Evolutionary conservation across 2,797 vertebrate species (phyloP), one percentile per base, ranked within the genome.

Genomic region (Sebastes melanostomus): DNA sequence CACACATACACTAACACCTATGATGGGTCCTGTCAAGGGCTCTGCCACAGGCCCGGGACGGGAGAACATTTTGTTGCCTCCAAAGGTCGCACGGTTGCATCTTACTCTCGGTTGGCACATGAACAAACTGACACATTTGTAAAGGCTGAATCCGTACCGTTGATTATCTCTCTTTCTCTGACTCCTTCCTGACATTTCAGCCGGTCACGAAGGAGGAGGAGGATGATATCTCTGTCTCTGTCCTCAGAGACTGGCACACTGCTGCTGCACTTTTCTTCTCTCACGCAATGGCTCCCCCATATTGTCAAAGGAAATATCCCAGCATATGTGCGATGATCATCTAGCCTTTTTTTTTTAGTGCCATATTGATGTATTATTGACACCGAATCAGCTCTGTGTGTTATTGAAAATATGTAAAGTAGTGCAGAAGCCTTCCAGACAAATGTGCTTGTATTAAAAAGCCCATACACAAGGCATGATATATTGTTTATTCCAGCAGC

Each of bases 181-280:
- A 92, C 91, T 92, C 89, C 85, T 83, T 84, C 62, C 77, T 95
- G 94, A 94, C 93, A 95, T 95, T 95, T 94, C 79, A 85, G 84
- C 82, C 42, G 70, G 87, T 88, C 87, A 89, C 52, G 55, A 82
- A 88, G 68, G 86, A 84, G 67, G 54, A 52, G 70, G 67, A 78
- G 80, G 83, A 82, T 66, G n/a, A 87, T 81, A 82, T 86, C 73
- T 68, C 60, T 81, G 74, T 86, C 62, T 87, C 54, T 29, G 50
- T 86, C 75, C 69, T 83, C 36, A 22, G 80, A 80, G 83, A 85
- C 75, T 38, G 54, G 8, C 82, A 74, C 72, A 61, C 20, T 63
- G 68, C 60, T 16, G 67, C 58, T 52, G 6, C 56, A 69, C 24
- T 70, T 79, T 71, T 25, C 46, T 66, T 72, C 81, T 68, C 75